Percentiles rank a stretch among this genome's conserved stretches.
phyloP scores from a whole-genome alignment of 2,113 vertebrate genomes.

The Loxodonta africana region DNA sequence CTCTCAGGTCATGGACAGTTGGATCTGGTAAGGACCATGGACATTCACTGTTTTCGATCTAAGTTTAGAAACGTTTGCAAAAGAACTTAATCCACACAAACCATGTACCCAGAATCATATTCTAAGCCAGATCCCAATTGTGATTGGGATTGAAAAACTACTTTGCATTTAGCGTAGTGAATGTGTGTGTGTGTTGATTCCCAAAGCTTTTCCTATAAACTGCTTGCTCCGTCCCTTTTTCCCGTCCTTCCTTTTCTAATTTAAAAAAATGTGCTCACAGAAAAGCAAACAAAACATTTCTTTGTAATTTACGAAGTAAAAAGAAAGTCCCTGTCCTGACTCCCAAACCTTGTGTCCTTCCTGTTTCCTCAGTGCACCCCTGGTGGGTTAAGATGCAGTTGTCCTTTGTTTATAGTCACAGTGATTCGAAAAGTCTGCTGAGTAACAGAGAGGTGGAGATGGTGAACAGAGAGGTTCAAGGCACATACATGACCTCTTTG shows the following conservation, averaged over 20 bases:
- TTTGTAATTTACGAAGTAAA: too few relatives aligned
- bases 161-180: conserved; percentile 16
- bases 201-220: conserved; percentile 7
- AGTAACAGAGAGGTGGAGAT: conserved; percentile 15
- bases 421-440: conserved; percentile 24
- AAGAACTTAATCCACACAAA: not conserved
- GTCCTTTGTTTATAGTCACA: conserved; percentile 27
- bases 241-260: too few relatives aligned
- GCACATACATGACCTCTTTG: not conserved
- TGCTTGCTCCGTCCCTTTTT: too few relatives aligned
- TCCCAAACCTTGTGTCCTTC: too few relatives aligned
- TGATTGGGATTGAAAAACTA: not conserved
- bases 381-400: not conserved
- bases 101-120: not conserved
- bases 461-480: conserved; percentile 6
- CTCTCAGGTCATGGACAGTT: not conserved
- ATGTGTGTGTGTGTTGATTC: not conserved
- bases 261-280: too few relatives aligned
- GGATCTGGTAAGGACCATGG: not conserved
- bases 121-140: not conserved
- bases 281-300: too few relatives aligned
- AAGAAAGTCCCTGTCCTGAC: too few relatives aligned
- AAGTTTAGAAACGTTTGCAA: not conserved
- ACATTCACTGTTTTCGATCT: conserved; percentile 10
- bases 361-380: not conserved